Percentiles rank a stretch among this genome's conserved stretches.
phyloP scores from a whole-genome alignment of 1,140 invertebrate species.

The Myzus persicae region DNA sequence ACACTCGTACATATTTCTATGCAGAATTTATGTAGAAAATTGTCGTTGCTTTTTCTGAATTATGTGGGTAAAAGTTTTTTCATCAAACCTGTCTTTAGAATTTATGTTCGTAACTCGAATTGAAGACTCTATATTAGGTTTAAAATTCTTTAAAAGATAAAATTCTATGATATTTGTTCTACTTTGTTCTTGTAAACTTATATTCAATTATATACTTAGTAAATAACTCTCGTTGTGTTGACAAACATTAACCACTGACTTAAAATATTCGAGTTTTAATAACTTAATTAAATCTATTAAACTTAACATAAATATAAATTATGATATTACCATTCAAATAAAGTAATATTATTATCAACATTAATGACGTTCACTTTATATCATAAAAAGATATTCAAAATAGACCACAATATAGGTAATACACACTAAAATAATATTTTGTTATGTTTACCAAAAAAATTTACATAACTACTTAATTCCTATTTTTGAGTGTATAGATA shows the following conservation, averaged over 20 bases:
- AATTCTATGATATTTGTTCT: neutral
- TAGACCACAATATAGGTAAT: no score
- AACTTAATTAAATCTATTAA: neutral
- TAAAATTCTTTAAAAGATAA: neutral
- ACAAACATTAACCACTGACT: neutral
- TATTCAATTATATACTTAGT: neutral
- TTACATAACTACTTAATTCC: no score
- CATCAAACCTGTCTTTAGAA: neutral
- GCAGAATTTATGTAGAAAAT: neutral
- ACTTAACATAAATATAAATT: no score
- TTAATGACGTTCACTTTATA: no score
- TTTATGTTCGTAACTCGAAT: neutral
- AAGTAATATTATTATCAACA: no score
- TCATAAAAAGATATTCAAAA: no score
- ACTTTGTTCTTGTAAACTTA: neutral
- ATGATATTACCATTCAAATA: no score
- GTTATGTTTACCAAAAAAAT: no score
- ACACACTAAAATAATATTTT: no score
- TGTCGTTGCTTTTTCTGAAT: neutral
- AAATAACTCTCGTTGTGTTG: neutral
- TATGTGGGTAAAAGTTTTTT: constrained; percentile 21
- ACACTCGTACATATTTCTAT: neutral
- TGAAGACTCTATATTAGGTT: neutral
- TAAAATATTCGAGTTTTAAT: neutral
- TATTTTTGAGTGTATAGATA: no score